phyloP scores from a whole-genome alignment of 2,888 invertebrate genomes.

The Eubasilissa splendida region DNA sequence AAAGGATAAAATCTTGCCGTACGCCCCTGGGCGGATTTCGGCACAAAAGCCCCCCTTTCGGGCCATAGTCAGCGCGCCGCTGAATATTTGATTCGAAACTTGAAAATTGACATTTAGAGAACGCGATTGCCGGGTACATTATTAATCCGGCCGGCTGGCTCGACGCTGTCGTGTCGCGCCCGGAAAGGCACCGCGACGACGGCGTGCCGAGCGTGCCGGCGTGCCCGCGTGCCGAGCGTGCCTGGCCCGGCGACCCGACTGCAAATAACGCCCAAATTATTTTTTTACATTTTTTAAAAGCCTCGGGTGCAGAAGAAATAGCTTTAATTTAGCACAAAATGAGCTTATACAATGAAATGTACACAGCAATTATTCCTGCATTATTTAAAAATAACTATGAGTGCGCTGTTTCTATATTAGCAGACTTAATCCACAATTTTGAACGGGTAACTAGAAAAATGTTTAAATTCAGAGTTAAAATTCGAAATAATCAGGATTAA shows the following conservation, averaged over 20 bases:
- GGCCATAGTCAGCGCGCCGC: slow-evolving; percentile 32
- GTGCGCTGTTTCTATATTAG: too few relatives aligned
- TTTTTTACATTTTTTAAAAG: too few relatives aligned
- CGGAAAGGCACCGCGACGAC: not conserved
- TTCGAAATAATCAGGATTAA: too few relatives aligned
- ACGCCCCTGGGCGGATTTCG: slow-evolving; percentile 19
- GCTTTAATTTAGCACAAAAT: too few relatives aligned
- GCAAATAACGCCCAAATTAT: too few relatives aligned
- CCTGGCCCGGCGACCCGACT: not conserved
- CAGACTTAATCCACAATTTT: too few relatives aligned
- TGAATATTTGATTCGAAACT: slow-evolving; percentile 58
- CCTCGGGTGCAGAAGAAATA: too few relatives aligned
- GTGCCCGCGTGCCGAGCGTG: not conserved
- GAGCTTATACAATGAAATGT: too few relatives aligned
- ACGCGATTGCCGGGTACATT: slow-evolving; percentile 57
- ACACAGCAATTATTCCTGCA: too few relatives aligned
- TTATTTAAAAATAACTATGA: too few relatives aligned
- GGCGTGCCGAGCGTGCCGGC: not conserved
- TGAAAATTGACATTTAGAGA: slow-evolving; percentile 59
- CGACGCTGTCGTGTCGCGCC: slow-evolving; percentile 1
- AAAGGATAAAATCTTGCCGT: slow-evolving; percentile 38
- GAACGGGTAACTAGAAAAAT: too few relatives aligned
- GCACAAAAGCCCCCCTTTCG: slow-evolving; percentile 40
- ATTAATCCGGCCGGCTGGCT: slow-evolving; percentile 49
- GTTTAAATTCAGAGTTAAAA: too few relatives aligned